These are phyloP conservation scores for Telmatochromis sp. DNA, from an alignment of 2,113 vertebrate genomes.

Conservation along the genomic window DNA sequence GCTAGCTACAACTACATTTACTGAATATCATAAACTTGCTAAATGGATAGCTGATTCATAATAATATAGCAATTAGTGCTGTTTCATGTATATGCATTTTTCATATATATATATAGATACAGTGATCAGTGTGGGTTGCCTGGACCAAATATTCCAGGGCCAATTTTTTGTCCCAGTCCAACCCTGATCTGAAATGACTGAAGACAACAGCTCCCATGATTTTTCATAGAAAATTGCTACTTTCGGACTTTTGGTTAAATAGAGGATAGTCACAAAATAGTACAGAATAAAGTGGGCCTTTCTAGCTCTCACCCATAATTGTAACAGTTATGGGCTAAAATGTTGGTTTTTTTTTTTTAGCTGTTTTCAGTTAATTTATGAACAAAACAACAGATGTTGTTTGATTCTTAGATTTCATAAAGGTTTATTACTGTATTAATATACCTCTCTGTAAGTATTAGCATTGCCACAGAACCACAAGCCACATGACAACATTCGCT, in stretches of 20 bases:
- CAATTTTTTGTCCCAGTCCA: accelerated
- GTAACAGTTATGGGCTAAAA: background rate
- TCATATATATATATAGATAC: accelerated
- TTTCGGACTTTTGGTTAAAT: accelerated
- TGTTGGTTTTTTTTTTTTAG: accelerated
- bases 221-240: background rate
- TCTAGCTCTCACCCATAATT: background rate
- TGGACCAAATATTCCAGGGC: background rate
- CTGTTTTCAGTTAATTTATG: background rate
- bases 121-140: background rate
- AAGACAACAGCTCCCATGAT: background rate
- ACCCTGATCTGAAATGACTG: background rate
- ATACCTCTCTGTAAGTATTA: background rate
- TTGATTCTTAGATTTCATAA: background rate
- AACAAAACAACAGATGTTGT: background rate
- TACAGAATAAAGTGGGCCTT: background rate
- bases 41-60: background rate
- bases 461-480: background rate
- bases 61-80: background rate
- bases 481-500: background rate
- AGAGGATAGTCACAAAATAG: background rate
- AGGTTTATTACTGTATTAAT: background rate
- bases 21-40: background rate
- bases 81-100: background rate
- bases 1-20: accelerated